Evolutionary conservation across 2,113 vertebrate species (phyloP), one percentile per base, ranked within the genome.

Genomic region (Lipotes vexillifer): DNA sequence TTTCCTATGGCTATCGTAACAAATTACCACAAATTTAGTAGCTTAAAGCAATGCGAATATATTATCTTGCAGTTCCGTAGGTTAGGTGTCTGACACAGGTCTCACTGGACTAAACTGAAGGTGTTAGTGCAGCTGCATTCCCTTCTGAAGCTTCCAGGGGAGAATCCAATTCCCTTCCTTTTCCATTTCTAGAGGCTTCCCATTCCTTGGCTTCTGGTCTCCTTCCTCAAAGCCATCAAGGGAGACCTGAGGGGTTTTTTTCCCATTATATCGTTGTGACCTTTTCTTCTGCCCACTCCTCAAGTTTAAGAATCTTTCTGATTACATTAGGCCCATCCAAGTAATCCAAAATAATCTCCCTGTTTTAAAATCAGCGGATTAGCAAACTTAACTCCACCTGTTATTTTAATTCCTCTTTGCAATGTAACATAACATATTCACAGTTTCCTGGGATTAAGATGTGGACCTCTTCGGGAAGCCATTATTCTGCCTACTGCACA

Each of bases 401-500:
- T 61, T 83, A 44, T 52, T 82, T 93, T 83, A n/a, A 93, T 52
- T 75, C 49, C 33, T 46, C 41, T 86, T 80, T 46, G 15, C 29
- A 46, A 29, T 15, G 14, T 69, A 68, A 49, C 20, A 6, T 41
- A 41, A 69, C 38, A 49, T 20, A 61, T 25, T 38, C 41, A 52
- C 41, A 41, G 49, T 49, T 61, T 80, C 72, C 77, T 8, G 0
- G 31, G 20, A n/a, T 63, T 63, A 71, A 7, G 9, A 61, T 2
- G 8, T 33, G 7, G 27, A 49, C 14, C 20, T 85, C 63, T 75
- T 49, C 2, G 2, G 27, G 29, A 90, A 61, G 49, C 20, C 10
- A 41, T 69, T 49, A 52, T 52, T 78, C 88, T 86, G 49, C 71
- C 41, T 63, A 85, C n/a, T 5, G 61, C 25, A 23, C 63, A 71